Percentiles rank a stretch among this genome's conserved stretches.
These are phyloP conservation scores for Leucoraja ocellata DNA, from an alignment of 2,797 vertebrate species.

Conservation along the genomic window DNA sequence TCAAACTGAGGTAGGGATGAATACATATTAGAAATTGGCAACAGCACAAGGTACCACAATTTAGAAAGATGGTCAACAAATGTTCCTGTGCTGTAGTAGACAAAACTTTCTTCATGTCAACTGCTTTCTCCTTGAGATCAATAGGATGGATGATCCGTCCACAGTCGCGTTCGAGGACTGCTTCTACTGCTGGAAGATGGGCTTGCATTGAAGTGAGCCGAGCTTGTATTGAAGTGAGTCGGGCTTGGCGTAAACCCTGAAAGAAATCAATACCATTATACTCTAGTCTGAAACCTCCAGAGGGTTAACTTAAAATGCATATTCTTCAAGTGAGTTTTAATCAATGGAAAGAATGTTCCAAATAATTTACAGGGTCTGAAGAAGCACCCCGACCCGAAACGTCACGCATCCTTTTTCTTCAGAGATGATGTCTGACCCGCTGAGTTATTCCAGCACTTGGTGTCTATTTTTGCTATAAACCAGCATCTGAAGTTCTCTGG, in stretches of 20 bases:
- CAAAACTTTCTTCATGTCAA: background rate
- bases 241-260: constrained; percentile 46
- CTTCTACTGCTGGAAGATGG: constrained; percentile 48
- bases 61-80: background rate
- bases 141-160: constrained; percentile 65
- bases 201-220: constrained; percentile 42
- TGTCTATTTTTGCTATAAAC: no score
- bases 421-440: no score
- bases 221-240: constrained; percentile 42
- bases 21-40: background rate
- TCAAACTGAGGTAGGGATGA: background rate
- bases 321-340: background rate
- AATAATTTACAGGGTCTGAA: background rate
- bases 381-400: no score
- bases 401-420: no score
- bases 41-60: background rate
- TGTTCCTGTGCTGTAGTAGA: background rate
- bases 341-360: background rate
- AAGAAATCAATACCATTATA: background rate
- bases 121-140: background rate
- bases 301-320: background rate
- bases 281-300: background rate
- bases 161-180: constrained; percentile 61
- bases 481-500: no score
- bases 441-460: no score